phyloP scores from a whole-genome alignment of 2,888 invertebrate genomes.

The Synanthedon vespiformis region DNA sequence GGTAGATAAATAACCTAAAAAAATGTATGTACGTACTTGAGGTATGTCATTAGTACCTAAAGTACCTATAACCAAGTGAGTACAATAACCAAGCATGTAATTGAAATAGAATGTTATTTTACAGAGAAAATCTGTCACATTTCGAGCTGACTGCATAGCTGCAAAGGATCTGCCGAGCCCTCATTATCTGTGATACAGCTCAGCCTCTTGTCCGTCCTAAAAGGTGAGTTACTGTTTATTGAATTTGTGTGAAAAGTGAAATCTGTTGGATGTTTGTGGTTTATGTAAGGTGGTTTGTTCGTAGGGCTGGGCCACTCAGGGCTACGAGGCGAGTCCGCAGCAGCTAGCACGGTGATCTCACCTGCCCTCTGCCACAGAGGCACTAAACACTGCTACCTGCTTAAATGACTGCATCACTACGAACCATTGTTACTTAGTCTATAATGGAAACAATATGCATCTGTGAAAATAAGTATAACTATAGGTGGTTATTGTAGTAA shows the following conservation, averaged over 20 bases:
- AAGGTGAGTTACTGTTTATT: conserved; percentile 33
- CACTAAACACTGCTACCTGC: conserved; percentile 71
- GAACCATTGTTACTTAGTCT: conserved; percentile 74
- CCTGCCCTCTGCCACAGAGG: conserved; percentile 64
- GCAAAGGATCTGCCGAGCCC: conserved; percentile 69
- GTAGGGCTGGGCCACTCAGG: conserved; percentile 77
- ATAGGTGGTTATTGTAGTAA: conserved; percentile 71
- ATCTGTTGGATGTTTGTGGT: not conserved
- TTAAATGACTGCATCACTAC: conserved; percentile 73
- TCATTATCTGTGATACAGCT: conserved; percentile 72
- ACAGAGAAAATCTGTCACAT: conserved; percentile 49
- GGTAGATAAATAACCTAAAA: no score
- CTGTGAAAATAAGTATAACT: conserved; percentile 75
- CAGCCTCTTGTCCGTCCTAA: conserved; percentile 72
- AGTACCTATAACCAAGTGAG: not conserved
- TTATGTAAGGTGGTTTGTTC: conserved; percentile 11
- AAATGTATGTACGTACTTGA: not conserved
- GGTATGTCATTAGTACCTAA: not conserved
- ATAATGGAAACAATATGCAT: conserved; percentile 75
- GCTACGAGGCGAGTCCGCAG: conserved; percentile 72
- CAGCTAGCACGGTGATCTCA: conserved; percentile 70
- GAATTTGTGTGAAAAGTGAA: not conserved
- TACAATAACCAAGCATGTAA: not conserved
- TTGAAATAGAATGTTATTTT: conserved; percentile 1
- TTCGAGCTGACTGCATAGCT: conserved; percentile 66